Percentiles rank a stretch among this genome's conserved stretches.
Conservation (phyloP, 2,113 vertebrate species). For the Candoia aspera region DNA sequence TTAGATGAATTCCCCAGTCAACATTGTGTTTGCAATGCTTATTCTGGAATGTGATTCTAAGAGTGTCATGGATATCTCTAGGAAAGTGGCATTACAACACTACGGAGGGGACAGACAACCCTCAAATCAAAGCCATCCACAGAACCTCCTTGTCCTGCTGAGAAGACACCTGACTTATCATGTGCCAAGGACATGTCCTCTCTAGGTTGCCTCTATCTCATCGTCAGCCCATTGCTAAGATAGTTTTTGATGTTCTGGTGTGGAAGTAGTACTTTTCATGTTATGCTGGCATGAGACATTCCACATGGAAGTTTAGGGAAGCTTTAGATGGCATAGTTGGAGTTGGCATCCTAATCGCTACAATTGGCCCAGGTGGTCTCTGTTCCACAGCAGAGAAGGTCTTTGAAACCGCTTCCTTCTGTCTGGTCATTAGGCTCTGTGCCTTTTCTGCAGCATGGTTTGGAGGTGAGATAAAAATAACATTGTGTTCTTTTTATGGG, state of each 20-base stretch:
- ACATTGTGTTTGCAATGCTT: background rate
- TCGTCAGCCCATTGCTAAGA: background rate
- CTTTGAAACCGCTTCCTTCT: background rate
- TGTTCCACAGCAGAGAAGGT: background rate
- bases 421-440: background rate
- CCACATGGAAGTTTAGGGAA: background rate
- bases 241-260: background rate
- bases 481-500: background rate
- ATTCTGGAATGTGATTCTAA: background rate
- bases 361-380: background rate
- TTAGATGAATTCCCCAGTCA: background rate
- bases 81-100: background rate
- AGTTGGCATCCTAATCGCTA: too few species aligned
- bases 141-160: background rate
- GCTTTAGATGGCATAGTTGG: too few species aligned
- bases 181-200: background rate
- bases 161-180: background rate
- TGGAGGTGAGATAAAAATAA: background rate
- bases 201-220: background rate
- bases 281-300: background rate
- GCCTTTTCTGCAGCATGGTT: background rate
- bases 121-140: background rate
- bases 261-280: background rate
- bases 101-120: background rate
- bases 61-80: background rate